Percentiles rank a stretch among this genome's conserved stretches.
These are phyloP conservation scores for Drosophila leonis DNA, from an alignment of 2,888 invertebrate genomes.

Conservation along the genomic window DNA sequence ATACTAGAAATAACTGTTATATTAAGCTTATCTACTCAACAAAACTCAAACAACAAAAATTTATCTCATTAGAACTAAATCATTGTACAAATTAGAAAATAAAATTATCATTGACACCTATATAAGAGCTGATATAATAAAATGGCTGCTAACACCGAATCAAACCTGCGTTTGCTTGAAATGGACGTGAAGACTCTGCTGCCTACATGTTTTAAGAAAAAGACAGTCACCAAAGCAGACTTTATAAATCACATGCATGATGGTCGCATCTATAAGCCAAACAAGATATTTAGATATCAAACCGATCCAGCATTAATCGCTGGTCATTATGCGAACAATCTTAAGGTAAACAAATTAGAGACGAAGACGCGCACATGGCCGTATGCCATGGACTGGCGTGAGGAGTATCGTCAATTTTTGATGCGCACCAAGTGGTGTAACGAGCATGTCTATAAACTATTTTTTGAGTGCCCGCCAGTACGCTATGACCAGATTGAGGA, in stretches of 20 bases:
- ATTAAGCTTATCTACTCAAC: background rate
- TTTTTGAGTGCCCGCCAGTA: constrained; percentile 65
- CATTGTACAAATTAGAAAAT: constrained; percentile 17
- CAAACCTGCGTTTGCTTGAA: constrained; percentile 28
- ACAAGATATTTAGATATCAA: constrained; percentile 42
- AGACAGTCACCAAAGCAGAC: constrained; percentile 42
- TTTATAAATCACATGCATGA: constrained; percentile 53
- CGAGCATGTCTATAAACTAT: constrained; percentile 54
- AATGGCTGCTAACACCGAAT: constrained; percentile 28
- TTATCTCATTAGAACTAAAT: background rate
- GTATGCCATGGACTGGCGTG: constrained; percentile 69
- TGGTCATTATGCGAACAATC: constrained; percentile 62
- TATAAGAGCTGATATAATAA: background rate
- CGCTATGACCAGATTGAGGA: constrained; percentile 36
- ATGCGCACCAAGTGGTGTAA: constrained; percentile 66
- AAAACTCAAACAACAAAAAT: background rate
- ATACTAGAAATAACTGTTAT: constrained; percentile 1
- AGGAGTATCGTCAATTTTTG: constrained; percentile 63
- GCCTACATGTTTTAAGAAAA: constrained; percentile 31
- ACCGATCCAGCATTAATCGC: constrained; percentile 55
- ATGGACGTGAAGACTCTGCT: constrained; percentile 49
- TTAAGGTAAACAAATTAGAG: constrained; percentile 48
- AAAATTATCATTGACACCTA: constrained; percentile 12
- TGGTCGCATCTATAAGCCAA: constrained; percentile 27
- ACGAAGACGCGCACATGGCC: constrained; percentile 64